Base-by-base conservation (phyloP, 2,113 vertebrate genomes). In the Cacatua alba region DNA sequence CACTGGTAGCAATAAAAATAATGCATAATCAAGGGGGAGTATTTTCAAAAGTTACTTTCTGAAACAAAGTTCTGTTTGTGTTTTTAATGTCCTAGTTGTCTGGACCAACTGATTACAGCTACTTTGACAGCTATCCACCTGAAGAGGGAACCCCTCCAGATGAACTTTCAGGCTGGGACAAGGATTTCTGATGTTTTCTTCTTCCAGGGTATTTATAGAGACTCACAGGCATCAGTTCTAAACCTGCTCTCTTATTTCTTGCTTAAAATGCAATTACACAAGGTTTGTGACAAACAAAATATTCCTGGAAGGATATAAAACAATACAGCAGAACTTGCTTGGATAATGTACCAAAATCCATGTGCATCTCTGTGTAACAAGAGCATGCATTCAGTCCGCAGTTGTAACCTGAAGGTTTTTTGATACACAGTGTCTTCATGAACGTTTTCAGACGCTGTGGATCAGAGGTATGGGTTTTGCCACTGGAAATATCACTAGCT, bases 161-260 rank as follows among this genome's bases (percentile, higher is more conserved):
- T 51, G 99, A 99, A 96, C 95, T 99, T 77, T 99, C 99, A 15
- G 99, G 99, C 72, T 99, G 99, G 99, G 99, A 99, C 95, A 98
- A 98, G 90, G 99, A 99, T 97, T 99, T 99, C 97, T 99, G 97
- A 99, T 41, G 12, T 65, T 78, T 87, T 46, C 52, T 68, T 46
- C 53, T 80, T 59, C 79, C 55, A 44, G 31, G 1, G 44, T 57
- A 31, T 31, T 72, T 51, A 39, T 14, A 78, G 63, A 55, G 39
- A 57, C 43, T 59, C 33, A 28, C 15, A 57, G 59, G 33, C 64
- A 75, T 57, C 29, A 17, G 16, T 78, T 59, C 53, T 78, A 64
- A 74, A 85, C 17, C 33, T 26, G 7, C 62, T 78, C 4, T 72
- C 29, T 59, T 70, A 43, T 89, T 92, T 69, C 43, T 62, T 85